phyloP scores from a whole-genome alignment of 2,113 vertebrate species.

The Gallinago paraguaiae region DNA sequence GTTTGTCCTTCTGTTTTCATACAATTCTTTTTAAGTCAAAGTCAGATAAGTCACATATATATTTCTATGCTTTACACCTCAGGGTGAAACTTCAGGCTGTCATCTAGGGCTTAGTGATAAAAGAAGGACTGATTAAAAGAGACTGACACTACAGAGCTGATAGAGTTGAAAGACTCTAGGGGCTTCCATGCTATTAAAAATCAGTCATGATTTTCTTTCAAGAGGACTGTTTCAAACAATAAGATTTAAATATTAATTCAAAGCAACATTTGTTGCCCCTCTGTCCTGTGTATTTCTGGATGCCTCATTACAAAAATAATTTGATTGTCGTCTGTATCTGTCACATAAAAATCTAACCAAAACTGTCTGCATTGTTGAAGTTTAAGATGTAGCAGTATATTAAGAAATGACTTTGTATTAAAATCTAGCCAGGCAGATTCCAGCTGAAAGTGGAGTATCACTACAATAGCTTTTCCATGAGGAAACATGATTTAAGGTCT shows the following conservation, averaged over 20 bases:
- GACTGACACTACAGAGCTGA: constrained; percentile 48
- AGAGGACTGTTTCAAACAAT: constrained; percentile 47
- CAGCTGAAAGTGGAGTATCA: neutral
- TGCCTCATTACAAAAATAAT: constrained; percentile 49
- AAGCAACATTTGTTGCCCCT: constrained; percentile 39
- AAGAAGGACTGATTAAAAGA: constrained; percentile 60
- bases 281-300: constrained; percentile 18
- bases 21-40: neutral
- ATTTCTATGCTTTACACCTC: constrained; percentile 47
- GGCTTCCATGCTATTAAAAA: constrained; percentile 43
- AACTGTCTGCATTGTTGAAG: neutral
- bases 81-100: constrained; percentile 46
- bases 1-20: neutral
- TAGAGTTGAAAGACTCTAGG: constrained; percentile 27
- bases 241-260: constrained; percentile 61
- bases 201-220: constrained; percentile 45
- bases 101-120: constrained; percentile 44
- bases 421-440: neutral
- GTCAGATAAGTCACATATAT: constrained; percentile 43
- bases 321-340: constrained; percentile 27
- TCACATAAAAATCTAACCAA: constrained; percentile 15
- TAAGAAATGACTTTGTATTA: neutral
- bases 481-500: neutral
- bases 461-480: neutral
- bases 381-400: neutral